Evolutionary conservation across 2,888 invertebrate species (phyloP), one percentile per base, ranked within the genome.

Genomic region (Leuctra nigra): DNA sequence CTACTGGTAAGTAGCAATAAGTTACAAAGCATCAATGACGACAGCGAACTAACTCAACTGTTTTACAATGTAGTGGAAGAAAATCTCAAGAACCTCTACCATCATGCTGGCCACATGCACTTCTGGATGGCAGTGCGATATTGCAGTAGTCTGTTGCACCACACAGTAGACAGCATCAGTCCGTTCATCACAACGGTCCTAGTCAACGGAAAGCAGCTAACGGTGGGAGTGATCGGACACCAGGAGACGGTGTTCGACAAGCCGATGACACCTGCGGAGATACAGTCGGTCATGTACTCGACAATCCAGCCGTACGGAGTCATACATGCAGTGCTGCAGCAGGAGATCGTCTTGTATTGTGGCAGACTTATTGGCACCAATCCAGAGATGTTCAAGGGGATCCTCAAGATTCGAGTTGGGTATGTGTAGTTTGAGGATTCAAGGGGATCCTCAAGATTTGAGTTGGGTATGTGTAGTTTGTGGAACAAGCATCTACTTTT

Each of bases 131-230:
- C 91, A 29, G 95, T 99, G 46, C 83, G 99, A 54, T 92, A 94
- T 73, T 95, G 96, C 68, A 94, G 95, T 62, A 94, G 94, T 65
- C 77, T 97, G 56, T 78, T 99, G 59, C 84, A 85, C 71, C 97
- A 98, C 72, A 88, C 93, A 56, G 97, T 98, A 9, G 98, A 99
- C 75, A 95, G 95, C 62, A 91, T 99, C 67, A 96, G 96, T 73
- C 99, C 99, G 4, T 96, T 95, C 69, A 95, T 99, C 66, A 99
- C 99, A 39, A 92, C 94, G 36, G 91, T 99, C 63, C 80, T 99
- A 48, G 99, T 99, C 39, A 91, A 95, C 73, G 98, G 98, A 61
- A 99, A 98, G 73, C 73, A 80, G 87, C 75, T 94, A 59, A 95
- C 96, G 0, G 91, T 97, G 1, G 97, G 97, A 24, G 92, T 96